These are phyloP conservation scores for Lagocephalus sceleratus DNA, from an alignment of 2,797 vertebrate species.

Conservation along the genomic window DNA sequence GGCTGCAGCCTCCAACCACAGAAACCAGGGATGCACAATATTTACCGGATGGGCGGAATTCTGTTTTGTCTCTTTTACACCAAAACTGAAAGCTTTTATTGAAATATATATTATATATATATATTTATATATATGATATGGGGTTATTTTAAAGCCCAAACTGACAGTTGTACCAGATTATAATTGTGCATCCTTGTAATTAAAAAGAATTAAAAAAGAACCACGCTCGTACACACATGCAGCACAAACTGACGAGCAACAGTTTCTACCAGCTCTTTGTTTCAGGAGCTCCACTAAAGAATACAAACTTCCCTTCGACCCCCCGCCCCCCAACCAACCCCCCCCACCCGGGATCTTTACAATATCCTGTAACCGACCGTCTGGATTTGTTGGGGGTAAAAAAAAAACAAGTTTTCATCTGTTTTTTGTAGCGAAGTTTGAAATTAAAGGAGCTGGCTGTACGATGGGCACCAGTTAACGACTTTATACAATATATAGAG, in stretches of 20 bases:
- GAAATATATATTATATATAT: too few species aligned
- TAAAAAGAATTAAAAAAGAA: constrained; percentile 9
- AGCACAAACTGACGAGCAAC: constrained; percentile 71
- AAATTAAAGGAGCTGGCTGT: constrained; percentile 10
- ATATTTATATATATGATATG: too few species aligned
- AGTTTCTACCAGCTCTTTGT: constrained; percentile 59
- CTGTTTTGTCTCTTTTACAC: too few species aligned
- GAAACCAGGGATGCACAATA: constrained; percentile 3
- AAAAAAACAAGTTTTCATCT: constrained; percentile 6
- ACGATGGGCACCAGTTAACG: constrained; percentile 14
- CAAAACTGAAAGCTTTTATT: too few species aligned
- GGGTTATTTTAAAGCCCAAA: too few species aligned
- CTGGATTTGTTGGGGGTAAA: constrained; percentile 4
- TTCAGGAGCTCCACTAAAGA: constrained; percentile 56
- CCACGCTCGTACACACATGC: constrained; percentile 70
- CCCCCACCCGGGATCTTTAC: constrained; percentile 24
- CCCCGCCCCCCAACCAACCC: constrained; percentile 5
- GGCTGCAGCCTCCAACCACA: constrained; percentile 41
- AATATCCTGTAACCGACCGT: constrained; percentile 25
- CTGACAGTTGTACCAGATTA: too few species aligned
- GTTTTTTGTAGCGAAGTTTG: background rate
- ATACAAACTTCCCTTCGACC: constrained; percentile 48
- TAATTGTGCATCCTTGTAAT: background rate
- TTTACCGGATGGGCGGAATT: background rate
- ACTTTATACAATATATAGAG: constrained; percentile 49